Evolutionary conservation across 2,888 invertebrate species (phyloP), one percentile per base, ranked within the genome.

Genomic region (Drosophila algonquin): DNA sequence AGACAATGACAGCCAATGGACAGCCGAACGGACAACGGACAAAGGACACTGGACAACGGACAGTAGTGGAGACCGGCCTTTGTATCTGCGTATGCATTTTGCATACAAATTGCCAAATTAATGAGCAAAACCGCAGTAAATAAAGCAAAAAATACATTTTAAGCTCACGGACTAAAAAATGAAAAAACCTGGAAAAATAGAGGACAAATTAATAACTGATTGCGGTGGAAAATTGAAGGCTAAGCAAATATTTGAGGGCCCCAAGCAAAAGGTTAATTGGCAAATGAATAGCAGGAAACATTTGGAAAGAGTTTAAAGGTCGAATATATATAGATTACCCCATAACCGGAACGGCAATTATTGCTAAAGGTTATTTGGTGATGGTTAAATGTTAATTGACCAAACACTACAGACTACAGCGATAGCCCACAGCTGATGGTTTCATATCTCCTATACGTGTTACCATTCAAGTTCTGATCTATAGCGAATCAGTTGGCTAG

Each of bases 21-120:
- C 52, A 63, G 16, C 18, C 18, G 24, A 32, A 44, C 21, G 51
- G 77, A 40, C 40, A n/a, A 0, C 0, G 40, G 14, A 40, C 12
- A 40, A 40, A 12, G 35, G 35, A 63, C 76, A 55, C 2, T 35
- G 35, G 58, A 44, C 51, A 46, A 14, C 64, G 53, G 75, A 50
- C 52, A 63, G 14, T 12, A 10, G 32, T 10, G 18, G 4, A 16
- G 21, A 12, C 4, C 24, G 40, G 18, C 50, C 10, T 45, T 59
- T 54, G 52, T 18, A 44, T 52, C 54, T 69, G 67, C 74, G 89
- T 82, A 61, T 85, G 84, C 80, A 89, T 88, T 85, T 85, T 89
- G 90, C 85, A 85, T 85, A 88, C 87, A 85, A 89, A 85, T 85
- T 85, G 84, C 89, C 75, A 85, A 89, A 89, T 85, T 88, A 85